Evolutionary conservation across 1,140 invertebrate species (phyloP).

Genomic region (Leptinotarsa defecta): DNA sequence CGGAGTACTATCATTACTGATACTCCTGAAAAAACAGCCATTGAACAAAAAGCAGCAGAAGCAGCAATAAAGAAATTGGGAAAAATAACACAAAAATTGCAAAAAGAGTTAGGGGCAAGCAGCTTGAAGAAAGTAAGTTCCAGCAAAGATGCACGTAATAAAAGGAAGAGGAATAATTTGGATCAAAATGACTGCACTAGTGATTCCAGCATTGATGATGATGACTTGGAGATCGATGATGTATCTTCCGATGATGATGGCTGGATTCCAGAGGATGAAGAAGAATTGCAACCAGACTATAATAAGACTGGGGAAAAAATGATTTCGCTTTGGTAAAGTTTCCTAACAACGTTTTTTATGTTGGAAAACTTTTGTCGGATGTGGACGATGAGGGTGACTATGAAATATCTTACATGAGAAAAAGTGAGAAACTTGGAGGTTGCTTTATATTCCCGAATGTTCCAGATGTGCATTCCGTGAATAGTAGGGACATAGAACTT

Average conservation of each 20-base stretch:
- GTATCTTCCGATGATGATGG: background rate
- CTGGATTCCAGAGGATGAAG: background rate
- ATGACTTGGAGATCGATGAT: background rate
- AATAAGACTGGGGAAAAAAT: constrained; percentile 4
- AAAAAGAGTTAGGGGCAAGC: background rate
- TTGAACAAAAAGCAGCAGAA: background rate
- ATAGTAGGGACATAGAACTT: background rate
- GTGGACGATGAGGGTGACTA: background rate
- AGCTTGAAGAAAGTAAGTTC: background rate
- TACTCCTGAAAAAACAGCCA: background rate
- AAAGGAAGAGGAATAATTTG: background rate
- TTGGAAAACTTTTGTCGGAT: background rate
- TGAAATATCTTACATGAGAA: background rate
- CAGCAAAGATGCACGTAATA: background rate
- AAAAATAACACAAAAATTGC: background rate
- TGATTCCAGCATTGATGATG: background rate
- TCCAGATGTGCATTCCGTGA: background rate
- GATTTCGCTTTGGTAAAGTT: constrained; percentile 1
- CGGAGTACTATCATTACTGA: background rate
- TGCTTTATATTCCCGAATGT: background rate
- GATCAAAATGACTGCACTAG: background rate
- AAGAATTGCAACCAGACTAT: constrained; percentile 3
- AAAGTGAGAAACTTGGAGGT: constrained; percentile 3
- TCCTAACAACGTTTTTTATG: background rate
- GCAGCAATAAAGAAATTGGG: background rate